Percentiles rank a stretch among this genome's conserved stretches.
Evolutionary conservation across 1,140 invertebrate genomes (phyloP).

Genomic region (Himalopsyche phryganea): DNA sequence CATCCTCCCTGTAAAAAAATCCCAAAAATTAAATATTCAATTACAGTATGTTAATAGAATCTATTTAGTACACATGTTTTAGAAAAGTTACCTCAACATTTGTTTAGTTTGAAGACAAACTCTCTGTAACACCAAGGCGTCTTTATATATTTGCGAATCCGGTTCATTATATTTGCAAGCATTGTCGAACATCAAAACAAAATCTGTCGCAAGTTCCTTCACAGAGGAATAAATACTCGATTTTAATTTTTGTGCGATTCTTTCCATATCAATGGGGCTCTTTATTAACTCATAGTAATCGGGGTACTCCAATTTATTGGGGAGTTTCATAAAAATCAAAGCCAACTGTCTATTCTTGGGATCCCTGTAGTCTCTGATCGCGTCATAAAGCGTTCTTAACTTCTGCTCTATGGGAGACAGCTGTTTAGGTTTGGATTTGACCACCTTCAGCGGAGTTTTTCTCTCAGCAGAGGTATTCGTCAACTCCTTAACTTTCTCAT

Average conservation of each 20-base stretch:
- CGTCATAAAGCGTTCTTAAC: slow-evolving; percentile 83
- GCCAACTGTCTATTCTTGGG: slow-evolving; percentile 80
- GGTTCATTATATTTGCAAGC: slow-evolving; percentile 99
- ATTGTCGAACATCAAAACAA: slow-evolving; percentile 98
- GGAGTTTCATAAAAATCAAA: slow-evolving; percentile 91
- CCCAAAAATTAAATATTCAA: not conserved
- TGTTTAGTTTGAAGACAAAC: slow-evolving; percentile 90
- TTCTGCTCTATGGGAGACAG: slow-evolving; percentile 67
- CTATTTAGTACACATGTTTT: not conserved
- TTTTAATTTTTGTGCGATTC: slow-evolving; percentile 86
- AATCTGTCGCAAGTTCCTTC: slow-evolving; percentile 89
- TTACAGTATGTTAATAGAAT: not conserved
- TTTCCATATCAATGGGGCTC: slow-evolving; percentile 95
- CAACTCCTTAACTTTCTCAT: slow-evolving; percentile 79
- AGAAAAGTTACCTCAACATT: slow-evolving; percentile 58
- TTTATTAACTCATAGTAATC: slow-evolving; percentile 98
- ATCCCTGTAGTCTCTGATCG: slow-evolving; percentile 86
- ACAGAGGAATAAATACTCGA: slow-evolving; percentile 75
- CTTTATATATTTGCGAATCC: slow-evolving; percentile 98
- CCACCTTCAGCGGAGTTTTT: slow-evolving; percentile 38
- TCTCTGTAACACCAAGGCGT: slow-evolving; percentile 89
- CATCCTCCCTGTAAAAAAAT: slow-evolving; percentile 61
- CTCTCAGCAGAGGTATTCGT: slow-evolving; percentile 38
- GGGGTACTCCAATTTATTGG: slow-evolving; percentile 91
- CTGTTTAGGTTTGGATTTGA: slow-evolving; percentile 37